Evolutionary conservation across 2,888 invertebrate species (phyloP), one percentile per base, ranked within the genome.

Genomic region (Cactoblastis cactorum): DNA sequence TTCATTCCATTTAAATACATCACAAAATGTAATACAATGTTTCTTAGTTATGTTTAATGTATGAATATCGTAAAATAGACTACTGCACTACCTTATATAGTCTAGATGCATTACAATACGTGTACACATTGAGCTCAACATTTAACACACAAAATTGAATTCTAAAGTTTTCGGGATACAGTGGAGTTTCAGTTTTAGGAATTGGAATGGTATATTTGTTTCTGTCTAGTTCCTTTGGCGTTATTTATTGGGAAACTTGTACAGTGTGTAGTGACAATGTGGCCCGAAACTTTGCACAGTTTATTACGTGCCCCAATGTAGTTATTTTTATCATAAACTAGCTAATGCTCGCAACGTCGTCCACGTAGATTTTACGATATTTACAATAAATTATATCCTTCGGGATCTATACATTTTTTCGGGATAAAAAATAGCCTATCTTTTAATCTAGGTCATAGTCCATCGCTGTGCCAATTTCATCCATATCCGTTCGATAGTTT

Each of bases 241-340:
- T 43, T 43, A 43, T 43, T 43, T 43, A 43, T 43, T 43, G 43
- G 17, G 28, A 43, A 43, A 43, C 43, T 43, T 43, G 43, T 43
- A 28, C 39, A 22, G 12, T 43, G 41, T 22, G 5, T 28, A 24
- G 12, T 41, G 11, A 43, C 28, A n/a, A 2, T 3, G 28, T 43
- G 43, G 28, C 43, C 15, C 43, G n/a, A 15, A 28, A 15, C 12
- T 12, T 5, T 4, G 12, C 19, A n/a, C 8, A 9, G 17, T n/a
- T 39, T 41, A 1, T 22, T 22, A 1, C 39, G 22, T 6, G 39
- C 6, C 39, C 39, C 22, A 12, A 41, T 37, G 37, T 2, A 28
- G 5, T 28, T 28, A 9, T 28, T 28, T 28, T 2, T 28, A 6
- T 28, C 1, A 1, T 28, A 28, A 4, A 22, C n/a, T n/a, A n/a